Conservation (phyloP, 2,113 vertebrate genomes). For the Syngnathus scovelli region DNA sequence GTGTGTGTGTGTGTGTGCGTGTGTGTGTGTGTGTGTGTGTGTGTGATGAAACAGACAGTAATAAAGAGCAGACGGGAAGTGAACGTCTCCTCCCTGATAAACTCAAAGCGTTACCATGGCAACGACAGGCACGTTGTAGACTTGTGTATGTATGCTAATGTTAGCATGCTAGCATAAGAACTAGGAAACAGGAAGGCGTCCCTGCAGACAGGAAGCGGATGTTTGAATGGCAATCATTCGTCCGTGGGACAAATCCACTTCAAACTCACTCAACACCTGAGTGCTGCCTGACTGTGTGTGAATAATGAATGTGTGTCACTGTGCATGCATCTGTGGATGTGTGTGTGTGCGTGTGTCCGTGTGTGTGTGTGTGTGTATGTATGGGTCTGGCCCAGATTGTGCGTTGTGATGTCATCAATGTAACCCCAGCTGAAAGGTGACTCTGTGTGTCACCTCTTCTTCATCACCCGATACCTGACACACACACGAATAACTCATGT, state of each 20-base stretch:
- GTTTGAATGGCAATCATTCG: not conserved
- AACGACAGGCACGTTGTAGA: not conserved
- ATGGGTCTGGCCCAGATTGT: conserved; percentile 16
- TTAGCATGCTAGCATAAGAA: not conserved
- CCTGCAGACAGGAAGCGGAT: not conserved
- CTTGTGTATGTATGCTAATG: not conserved
- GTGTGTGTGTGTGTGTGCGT: too few species aligned
- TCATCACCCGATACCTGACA: conserved; percentile 10
- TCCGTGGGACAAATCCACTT: not conserved
- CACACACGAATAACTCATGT: not conserved
- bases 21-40: conserved; percentile 21
- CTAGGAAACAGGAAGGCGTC: not conserved
- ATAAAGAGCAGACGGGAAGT: not conserved
- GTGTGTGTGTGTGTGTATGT: conserved; percentile 3
- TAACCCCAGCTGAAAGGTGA: conserved; percentile 25
- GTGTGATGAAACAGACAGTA: not conserved
- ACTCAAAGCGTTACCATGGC: not conserved
- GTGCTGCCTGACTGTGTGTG: conserved; percentile 4
- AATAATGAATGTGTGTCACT: conserved; percentile 47
- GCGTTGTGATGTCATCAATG: conserved; percentile 20
- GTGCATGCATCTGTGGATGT: conserved; percentile 15
- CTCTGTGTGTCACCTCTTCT: not conserved
- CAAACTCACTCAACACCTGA: not conserved
- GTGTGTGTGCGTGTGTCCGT: conserved; percentile 32
- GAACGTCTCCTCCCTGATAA: not conserved